Percentiles rank a stretch among this genome's conserved stretches.
phyloP scores from a whole-genome alignment of 2,113 vertebrate species.

The Platichthys stellatus region DNA sequence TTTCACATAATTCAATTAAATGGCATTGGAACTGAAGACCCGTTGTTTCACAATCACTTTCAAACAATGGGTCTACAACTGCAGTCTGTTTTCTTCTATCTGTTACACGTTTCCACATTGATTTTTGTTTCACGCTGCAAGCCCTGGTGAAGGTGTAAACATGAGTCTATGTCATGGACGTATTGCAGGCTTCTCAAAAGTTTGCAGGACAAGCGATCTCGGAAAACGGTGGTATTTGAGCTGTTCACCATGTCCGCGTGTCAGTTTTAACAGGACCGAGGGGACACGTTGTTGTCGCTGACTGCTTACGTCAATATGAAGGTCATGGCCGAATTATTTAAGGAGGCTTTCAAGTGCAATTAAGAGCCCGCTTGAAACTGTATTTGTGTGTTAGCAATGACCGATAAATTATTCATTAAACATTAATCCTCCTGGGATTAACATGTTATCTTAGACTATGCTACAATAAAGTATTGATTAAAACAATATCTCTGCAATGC shows the following conservation, averaged over 20 bases:
- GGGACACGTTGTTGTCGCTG: not conserved
- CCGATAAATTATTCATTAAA: not conserved
- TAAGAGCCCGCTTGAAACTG: not conserved
- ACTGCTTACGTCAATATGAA: not conserved
- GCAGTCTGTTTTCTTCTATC: too few species aligned
- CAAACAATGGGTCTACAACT: too few species aligned
- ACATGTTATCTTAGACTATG: not conserved
- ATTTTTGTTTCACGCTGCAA: slow-evolving; percentile 4
- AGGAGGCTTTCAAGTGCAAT: not conserved
- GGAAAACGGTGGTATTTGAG: not conserved
- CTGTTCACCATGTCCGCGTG: not conserved
- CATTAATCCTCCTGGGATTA: not conserved
- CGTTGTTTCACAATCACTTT: too few species aligned
- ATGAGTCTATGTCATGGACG: not conserved
- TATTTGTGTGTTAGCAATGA: not conserved
- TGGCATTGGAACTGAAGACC: too few species aligned
- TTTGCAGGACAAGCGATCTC: not conserved
- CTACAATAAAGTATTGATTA: not conserved
- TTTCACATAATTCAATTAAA: not conserved
- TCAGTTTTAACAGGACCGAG: not conserved
- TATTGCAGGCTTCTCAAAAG: not conserved
- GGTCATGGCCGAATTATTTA: not conserved
- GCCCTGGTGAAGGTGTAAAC: not conserved
- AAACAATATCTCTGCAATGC: not conserved
- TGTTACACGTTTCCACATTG: not conserved